Percentiles rank a stretch among this genome's conserved stretches.
These are phyloP conservation scores for Ametastegia equiseti DNA, from an alignment of 2,888 invertebrate species.

Conservation along the genomic window DNA sequence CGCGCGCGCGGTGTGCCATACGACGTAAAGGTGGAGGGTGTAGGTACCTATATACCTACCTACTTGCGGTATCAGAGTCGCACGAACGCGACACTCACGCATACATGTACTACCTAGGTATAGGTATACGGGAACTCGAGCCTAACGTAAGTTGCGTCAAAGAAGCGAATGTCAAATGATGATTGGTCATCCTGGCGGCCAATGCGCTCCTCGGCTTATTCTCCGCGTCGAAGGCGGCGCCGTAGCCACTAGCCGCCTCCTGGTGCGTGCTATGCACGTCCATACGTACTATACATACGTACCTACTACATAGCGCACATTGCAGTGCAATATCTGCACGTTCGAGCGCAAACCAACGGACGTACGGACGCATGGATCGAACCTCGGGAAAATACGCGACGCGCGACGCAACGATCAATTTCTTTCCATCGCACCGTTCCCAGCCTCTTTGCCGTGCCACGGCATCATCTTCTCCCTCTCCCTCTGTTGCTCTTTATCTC, in stretches of 20 bases:
- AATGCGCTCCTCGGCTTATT: constrained; percentile 67
- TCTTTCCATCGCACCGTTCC: constrained; percentile 36
- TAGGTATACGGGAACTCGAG: no score
- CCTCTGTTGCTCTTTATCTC: neutral
- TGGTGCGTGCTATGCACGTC: constrained; percentile 33
- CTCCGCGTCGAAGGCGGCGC: constrained; percentile 62
- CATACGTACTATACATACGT: neutral
- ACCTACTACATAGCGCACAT: constrained; percentile 8
- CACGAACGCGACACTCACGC: neutral
- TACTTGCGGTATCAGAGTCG: no score
- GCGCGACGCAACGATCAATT: constrained; percentile 41
- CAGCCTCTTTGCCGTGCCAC: constrained; percentile 30
- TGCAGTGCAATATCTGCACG: constrained; percentile 9
- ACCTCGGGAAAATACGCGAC: constrained; percentile 7
- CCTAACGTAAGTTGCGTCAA: no score
- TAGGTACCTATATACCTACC: neutral
- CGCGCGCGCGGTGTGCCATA: neutral
- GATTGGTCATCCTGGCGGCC: constrained; percentile 74
- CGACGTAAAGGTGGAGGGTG: no score
- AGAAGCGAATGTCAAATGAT: constrained; percentile 72
- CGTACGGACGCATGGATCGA: constrained; percentile 26
- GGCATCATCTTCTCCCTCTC: neutral
- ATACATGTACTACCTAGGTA: constrained; percentile 54
- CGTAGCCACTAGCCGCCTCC: constrained; percentile 56
- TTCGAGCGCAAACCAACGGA: constrained; percentile 35